Conservation (phyloP, 2,113 vertebrate genomes). For the Sakesphorus luctuosus region DNA sequence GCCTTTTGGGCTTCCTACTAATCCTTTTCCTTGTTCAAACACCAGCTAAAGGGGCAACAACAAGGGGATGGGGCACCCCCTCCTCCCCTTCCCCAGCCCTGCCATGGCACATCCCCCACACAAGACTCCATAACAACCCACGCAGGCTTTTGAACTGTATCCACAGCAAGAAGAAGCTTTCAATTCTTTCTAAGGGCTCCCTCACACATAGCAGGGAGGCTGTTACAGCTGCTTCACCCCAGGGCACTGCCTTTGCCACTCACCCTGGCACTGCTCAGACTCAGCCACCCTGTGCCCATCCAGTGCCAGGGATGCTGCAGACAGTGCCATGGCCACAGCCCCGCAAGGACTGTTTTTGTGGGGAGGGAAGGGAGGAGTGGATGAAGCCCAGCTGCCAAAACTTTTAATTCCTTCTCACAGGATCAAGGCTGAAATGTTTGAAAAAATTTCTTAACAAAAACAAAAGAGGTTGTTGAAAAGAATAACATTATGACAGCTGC, state of each 20-base stretch:
- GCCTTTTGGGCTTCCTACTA: neutral
- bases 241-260: conserved; percentile 16
- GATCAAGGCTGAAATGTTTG: conserved; percentile 46
- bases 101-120: rapidly evolving
- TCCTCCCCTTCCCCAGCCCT: neutral
- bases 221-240: neutral
- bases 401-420: conserved; percentile 56
- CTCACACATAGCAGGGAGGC: neutral
- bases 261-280: neutral
- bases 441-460: conserved; percentile 54
- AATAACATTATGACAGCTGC: conserved; percentile 73
- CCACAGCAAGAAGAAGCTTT: neutral
- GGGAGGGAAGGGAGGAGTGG: neutral
- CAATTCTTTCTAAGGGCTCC: neutral
- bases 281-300: neutral
- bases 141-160: neutral
- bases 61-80: too few relatives aligned
- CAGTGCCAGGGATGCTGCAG: rapidly evolving
- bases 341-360: rapidly evolving
- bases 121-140: neutral
- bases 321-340: neutral
- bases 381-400: conserved; percentile 54
- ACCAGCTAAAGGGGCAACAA: neutral
- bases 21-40: too few relatives aligned
- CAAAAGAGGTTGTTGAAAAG: conserved; percentile 54